Base-by-base conservation (phyloP, 2,888 invertebrate genomes). In the Pollenia amentaria region DNA sequence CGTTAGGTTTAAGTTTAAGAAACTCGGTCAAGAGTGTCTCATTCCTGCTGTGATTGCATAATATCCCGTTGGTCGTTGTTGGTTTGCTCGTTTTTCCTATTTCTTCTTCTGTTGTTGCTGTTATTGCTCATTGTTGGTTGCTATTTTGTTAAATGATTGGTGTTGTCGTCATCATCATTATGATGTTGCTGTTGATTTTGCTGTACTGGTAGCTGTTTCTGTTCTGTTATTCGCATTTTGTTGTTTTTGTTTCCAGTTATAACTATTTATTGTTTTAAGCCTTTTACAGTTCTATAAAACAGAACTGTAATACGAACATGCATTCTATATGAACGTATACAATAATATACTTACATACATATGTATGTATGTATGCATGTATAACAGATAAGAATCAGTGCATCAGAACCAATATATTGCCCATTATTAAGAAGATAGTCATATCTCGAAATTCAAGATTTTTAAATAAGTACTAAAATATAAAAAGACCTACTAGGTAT, bases 1-100 rank as follows among this genome's bases (percentile, higher is more conserved):
- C 91, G 92, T 91, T 91, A 90, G 88, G 89, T 90, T 90, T 90
- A 88, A 89, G 90, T 89, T 90, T 90, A 91, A 81, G 75, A 92
- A 92, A 92, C 91, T 92, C 92, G 92, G 92, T 92, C 92, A 92
- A 92, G 92, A 92, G 92, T 92, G 92, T 91, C 92, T 92, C 91
- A 91, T 90, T 91, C 91, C 91, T 92, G 91, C 90, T 90, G 91
- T 90, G 91, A 91, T 92, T 92, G 90, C 91, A 92, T 91, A 91
- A 92, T 90, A 89, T 91, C 90, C 92, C 92, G 92, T 92, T 92
- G 84, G 40, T 67, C 18, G 73, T 70, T 69, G 44, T 44, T 70
- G 48, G 12, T 69, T 65, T 67, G 14, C 40, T 40, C 2, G 80
- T 16, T 14, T 78, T 57, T 76, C 65, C 16, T 64, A 69, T 53